Conservation (phyloP, 2,888 invertebrate genomes). For the Disparrhopalites patrizii region DNA sequence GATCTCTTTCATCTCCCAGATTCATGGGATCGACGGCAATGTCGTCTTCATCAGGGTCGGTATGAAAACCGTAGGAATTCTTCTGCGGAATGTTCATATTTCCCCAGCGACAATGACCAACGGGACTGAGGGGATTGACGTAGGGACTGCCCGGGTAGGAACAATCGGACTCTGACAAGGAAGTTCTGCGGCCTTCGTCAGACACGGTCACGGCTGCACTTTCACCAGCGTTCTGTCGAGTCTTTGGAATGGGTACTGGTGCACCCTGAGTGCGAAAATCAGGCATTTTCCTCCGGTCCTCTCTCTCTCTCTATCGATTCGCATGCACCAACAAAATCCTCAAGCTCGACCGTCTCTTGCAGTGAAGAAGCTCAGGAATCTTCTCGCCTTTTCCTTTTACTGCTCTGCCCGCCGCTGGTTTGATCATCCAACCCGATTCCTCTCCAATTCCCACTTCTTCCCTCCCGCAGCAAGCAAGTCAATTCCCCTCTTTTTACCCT, state of each 20-base stretch:
- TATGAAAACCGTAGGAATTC: constrained; percentile 28
- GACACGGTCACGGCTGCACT: background rate
- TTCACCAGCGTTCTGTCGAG: constrained; percentile 14
- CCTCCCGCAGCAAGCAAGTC: no score
- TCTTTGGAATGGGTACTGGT: constrained; percentile 46
- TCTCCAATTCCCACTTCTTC: no score
- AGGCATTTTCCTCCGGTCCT: constrained; percentile 42
- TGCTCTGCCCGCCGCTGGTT: no score
- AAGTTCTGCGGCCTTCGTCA: constrained; percentile 12
- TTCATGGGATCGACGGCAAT: constrained; percentile 43
- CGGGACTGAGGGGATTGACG: constrained; percentile 38
- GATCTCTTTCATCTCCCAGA: constrained; percentile 47
- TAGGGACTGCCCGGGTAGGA: constrained; percentile 46
- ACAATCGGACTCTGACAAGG: constrained; percentile 42
- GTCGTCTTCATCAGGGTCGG: constrained; percentile 40
- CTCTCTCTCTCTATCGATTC: constrained; percentile 27
- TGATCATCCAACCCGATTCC: no score
- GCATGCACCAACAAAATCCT: no score
- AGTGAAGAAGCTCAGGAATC: constrained; percentile 1
- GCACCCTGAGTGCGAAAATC: constrained; percentile 45
- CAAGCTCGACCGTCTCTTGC: no score
- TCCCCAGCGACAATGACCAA: constrained; percentile 39
- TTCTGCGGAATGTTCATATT: constrained; percentile 41
- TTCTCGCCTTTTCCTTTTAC: no score
- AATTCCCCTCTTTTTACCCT: constrained; percentile 8